Base-by-base conservation (phyloP, 2,888 invertebrate species). In the Thumatha senex region DNA sequence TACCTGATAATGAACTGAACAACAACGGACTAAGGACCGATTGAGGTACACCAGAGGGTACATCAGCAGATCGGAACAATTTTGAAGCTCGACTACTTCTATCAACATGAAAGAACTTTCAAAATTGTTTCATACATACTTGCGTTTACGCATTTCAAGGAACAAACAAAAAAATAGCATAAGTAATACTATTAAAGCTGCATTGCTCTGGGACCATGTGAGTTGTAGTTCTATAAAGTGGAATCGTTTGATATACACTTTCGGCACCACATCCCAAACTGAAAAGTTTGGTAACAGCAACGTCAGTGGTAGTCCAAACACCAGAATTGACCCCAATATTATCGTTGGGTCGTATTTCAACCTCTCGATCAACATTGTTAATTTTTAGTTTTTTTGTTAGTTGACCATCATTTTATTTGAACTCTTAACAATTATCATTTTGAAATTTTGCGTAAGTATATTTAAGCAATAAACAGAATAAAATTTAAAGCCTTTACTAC, bases 101-200 rank as follows among this genome's bases (percentile, higher is more conserved):
- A n/a, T n/a, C n/a, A n/a, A n/a, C n/a, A n/a, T n/a, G n/a, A n/a
- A n/a, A n/a, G n/a, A n/a, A n/a, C n/a, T n/a, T n/a, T n/a, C 3
- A 24, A 24, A 24, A 24, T 24, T 7, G 12, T 7, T 9, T 4
- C 1, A 13, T 38, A 51, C 82, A 79, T 73, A 91, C 90, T 77
- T 85, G 61, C 90, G 74, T 55, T 84, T 89, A 30, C 83, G 73
- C 51, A 89, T 78, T 67, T 91, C 90, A 11, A 90, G 81, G 45
- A 77, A 89, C 0, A 90, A 46, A 51, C 86, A 82, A 63, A 88
- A 88, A 30, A 89, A 76, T 1, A 89, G 5, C 4, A 66, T 53
- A 18, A 88, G 52, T 1, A 84, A 15, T 0, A 68, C 49, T 7
- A 86, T 48, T 3, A 84, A 48, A 0, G 62, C 63, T 9, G 69